Evolutionary conservation across 2,797 vertebrate species (phyloP).

Genomic region (Gymnothorax reevesii): DNA sequence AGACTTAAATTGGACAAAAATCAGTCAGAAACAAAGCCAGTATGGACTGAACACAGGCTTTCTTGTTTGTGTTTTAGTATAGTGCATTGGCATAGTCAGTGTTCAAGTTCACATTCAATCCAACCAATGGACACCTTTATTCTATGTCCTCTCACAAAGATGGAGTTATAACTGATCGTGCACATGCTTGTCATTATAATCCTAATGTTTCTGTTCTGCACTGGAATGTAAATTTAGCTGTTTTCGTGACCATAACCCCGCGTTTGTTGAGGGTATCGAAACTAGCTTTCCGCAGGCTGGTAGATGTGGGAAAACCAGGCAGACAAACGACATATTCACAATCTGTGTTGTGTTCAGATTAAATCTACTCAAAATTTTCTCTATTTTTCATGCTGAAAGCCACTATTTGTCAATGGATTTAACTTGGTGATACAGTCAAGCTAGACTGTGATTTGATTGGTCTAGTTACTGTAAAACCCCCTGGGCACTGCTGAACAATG

Average conservation of each 20-base stretch:
- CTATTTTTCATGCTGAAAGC: not conserved
- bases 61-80: constrained; percentile 12
- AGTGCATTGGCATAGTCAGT: constrained; percentile 16
- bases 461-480: not conserved
- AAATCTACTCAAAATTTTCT: constrained; percentile 16
- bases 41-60: constrained; percentile 5
- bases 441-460: constrained; percentile 8
- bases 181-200: constrained; percentile 14
- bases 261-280: not conserved
- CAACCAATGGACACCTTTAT: constrained; percentile 14
- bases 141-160: constrained; percentile 16
- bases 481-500: not conserved
- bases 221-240: constrained; percentile 17
- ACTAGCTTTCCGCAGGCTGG: constrained; percentile 2
- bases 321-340: not conserved
- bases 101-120: constrained; percentile 16
- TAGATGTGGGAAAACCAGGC: not conserved
- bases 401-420: constrained; percentile 17
- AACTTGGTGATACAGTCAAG: not conserved
- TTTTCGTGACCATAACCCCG: not conserved
- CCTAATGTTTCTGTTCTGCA: constrained; percentile 6
- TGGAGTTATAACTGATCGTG: constrained; percentile 4
- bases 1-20: constrained; percentile 24
- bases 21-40: constrained; percentile 15
- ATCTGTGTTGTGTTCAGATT: not conserved